These are phyloP conservation scores for Cephus sareptanus DNA, from an alignment of 2,888 invertebrate species.

Conservation along the genomic window DNA sequence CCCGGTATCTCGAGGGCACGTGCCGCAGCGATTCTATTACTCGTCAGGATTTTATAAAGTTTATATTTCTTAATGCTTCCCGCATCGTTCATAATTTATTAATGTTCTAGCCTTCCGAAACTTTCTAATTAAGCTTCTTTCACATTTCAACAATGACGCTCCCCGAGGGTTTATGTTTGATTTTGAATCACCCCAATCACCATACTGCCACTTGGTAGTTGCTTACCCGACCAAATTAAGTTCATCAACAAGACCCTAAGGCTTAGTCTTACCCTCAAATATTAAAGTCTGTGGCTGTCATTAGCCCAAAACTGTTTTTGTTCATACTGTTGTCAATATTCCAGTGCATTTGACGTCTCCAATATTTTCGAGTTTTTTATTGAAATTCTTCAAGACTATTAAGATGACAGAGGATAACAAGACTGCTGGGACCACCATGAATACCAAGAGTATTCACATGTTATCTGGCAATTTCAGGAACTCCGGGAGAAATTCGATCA, in stretches of 20 bases:
- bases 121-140: conserved; percentile 39
- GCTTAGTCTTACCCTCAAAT: not conserved
- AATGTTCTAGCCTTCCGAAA: conserved; percentile 28
- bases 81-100: conserved; percentile 36
- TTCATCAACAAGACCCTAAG: not conserved
- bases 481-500: not conserved
- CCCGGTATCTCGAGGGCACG: not conserved
- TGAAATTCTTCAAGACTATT: not conserved
- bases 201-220: not conserved
- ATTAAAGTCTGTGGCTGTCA: not conserved
- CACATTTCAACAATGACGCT: not conserved
- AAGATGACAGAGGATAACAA: not conserved
- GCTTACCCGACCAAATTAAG: not conserved
- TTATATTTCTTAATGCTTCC: conserved; percentile 43
- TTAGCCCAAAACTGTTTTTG: not conserved
- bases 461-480: not conserved
- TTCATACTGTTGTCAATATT: not conserved
- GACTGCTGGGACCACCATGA: not conserved
- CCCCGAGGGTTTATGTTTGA: not conserved
- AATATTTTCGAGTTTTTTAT: not conserved
- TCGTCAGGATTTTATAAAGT: conserved; percentile 18
- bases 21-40: not conserved
- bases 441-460: not conserved
- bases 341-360: not conserved
- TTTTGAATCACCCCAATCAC: not conserved